Evolutionary conservation across 2,113 vertebrate genomes (phyloP), one percentile per base, ranked within the genome.

Genomic region (Thermophis baileyi): DNA sequence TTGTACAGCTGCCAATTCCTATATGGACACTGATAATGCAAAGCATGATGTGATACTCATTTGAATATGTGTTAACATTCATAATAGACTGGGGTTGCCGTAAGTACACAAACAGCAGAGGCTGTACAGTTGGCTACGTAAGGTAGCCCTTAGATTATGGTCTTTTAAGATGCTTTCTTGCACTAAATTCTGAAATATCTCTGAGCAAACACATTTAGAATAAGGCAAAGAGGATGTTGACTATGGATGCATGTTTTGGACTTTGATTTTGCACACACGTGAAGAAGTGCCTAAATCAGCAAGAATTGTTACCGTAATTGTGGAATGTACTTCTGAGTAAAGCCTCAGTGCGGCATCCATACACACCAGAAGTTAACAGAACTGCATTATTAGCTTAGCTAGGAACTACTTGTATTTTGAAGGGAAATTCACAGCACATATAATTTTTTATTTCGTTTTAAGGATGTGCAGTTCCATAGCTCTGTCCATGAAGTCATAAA

Each of bases 401-500:
- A 94, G 85, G 88, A 0, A 0, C 0, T 0, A 10, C 3, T 69
- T 60, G 89, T 88, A 57, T 95, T 95, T 94, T 5, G 92, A 81
- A 87, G 93, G 96, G 11, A 92, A 90, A 60, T 93, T 96, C 90
- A 94, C 92, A 93, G 97, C 94, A 96, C 96, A 97, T 95, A 63
- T n/a, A n/a, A n/a, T 96, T 96, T 96, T 95, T 85, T 90, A 51
- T 3, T 54, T 94, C 95, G 96, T 94, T 87, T 35, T 25, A 81
- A 81, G 74, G 94, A 51, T 94, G 96, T 94, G 44, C 95, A 95
- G 7, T 40, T 81, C 74, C 35, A 44, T 44, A 81, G 35, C 74
- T 81, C 35, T 40, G 7, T 81, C 74, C 18, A 44, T 24, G 35
- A 44, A 81, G 20, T 81, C 7, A 44, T 18, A 22, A 81, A 81